Base-by-base conservation (phyloP, 1,140 invertebrate species). In the Manduca sexta region DNA sequence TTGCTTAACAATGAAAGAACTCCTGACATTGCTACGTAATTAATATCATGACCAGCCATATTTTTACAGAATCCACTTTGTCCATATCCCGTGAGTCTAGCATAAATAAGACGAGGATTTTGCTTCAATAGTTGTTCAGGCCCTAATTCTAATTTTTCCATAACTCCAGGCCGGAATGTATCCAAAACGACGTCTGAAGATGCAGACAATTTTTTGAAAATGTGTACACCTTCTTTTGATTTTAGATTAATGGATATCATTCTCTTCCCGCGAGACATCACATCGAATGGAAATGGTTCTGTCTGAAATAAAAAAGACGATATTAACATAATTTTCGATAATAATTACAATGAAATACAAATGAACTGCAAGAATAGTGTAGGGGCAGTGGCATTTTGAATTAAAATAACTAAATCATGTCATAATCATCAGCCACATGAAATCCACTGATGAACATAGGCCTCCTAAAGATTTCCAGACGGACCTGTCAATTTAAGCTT, bases 11-110 rank as follows among this genome's bases (percentile, higher is more conserved):
- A 86, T 11, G 97, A 98, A 0, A 99, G 84, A 17, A 99, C 79
- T 14, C 98, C 98, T 61, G 97, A 96, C 52, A 98, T 83, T 18
- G 93, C 92, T 26, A 97, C 83, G 86, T 94, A 99, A 86, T 99
- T 99, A n/a, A 99, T 98, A 87, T 99, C 98, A 89, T 99, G 98
- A 0, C 98, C 98, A 62, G 96, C 97, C 84, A 90, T 92, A 42
- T 89, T 69, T 14, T 91, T 86, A 58, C 92, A 92, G 10, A 88
- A 86, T 8, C 97, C 97, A 52, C 78, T 85, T 83, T 99, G 97
- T 1, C 98, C 98, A 88, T 91, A 98, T 21, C 97, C 97, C 49
- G 95, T 95, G 15, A 99, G 80, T 67, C 97, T 88, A 6, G 97
- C 96, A 88, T 98, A 98, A 60, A 99, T 94, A 14, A 99, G 86